These are phyloP conservation scores for Corapipo altera DNA, from an alignment of 2,113 vertebrate species.

Conservation along the genomic window DNA sequence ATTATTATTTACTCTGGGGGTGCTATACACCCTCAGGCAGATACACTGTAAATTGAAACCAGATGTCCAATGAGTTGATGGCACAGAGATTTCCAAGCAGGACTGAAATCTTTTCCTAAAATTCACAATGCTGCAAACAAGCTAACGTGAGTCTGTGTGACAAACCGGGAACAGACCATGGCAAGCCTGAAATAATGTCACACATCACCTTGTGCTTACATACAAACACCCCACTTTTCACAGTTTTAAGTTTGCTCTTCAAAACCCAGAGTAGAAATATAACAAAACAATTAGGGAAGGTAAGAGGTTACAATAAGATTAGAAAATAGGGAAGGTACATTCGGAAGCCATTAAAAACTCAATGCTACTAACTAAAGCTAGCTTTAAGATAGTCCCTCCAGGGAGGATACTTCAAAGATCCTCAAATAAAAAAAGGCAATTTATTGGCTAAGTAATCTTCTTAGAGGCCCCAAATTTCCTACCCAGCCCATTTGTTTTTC, in stretches of 20 bases:
- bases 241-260: neutral
- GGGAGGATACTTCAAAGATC: constrained; percentile 57
- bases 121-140: neutral
- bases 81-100: constrained; percentile 62
- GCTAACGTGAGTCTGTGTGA: neutral
- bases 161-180: neutral
- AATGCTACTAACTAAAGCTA: constrained; percentile 1
- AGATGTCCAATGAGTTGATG: constrained; percentile 71
- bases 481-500: constrained; percentile 51
- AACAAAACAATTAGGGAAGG: neutral
- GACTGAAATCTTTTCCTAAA: constrained; percentile 49
- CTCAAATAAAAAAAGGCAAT: constrained; percentile 56
- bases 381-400: constrained; percentile 22
- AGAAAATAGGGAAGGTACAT: constrained; percentile 34
- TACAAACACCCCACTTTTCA: neutral
- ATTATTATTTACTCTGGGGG: constrained; percentile 65
- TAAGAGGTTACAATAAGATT: neutral
- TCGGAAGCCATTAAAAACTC: constrained; percentile 52
- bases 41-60: constrained; percentile 66
- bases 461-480: constrained; percentile 50
- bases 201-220: neutral
- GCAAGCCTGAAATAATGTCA: neutral
- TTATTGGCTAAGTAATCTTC: constrained; percentile 32
- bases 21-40: constrained; percentile 22
- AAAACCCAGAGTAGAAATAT: neutral